Evolutionary conservation across 2,888 invertebrate genomes (phyloP).

Genomic region (Gnatocerus cornutus): DNA sequence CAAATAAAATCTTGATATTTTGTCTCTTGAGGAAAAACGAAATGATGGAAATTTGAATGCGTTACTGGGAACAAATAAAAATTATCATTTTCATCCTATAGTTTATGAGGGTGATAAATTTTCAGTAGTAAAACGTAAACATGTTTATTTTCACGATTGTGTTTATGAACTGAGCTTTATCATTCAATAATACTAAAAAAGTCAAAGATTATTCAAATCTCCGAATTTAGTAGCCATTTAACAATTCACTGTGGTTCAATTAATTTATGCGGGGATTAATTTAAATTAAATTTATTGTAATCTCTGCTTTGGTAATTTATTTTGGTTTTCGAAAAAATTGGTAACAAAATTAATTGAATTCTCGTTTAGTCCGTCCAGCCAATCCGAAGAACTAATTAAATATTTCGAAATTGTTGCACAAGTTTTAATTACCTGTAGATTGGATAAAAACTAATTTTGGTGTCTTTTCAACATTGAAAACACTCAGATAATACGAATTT

Average conservation of each 20-base stretch:
- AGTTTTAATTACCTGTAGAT: no score
- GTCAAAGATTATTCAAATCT: neutral
- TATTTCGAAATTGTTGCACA: no score
- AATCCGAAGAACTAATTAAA: no score
- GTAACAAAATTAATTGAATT: no score
- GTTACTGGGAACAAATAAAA: neutral
- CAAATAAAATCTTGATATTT: neutral
- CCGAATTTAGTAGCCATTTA: neutral
- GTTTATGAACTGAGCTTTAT: neutral
- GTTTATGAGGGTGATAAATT: neutral
- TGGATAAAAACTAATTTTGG: no score
- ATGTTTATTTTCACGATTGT: slow-evolving; percentile 1
- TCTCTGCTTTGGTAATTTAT: no score
- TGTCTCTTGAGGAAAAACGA: neutral
- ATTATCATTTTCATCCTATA: neutral
- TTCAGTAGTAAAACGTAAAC: neutral
- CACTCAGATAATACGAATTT: no score
- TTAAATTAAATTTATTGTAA: neutral
- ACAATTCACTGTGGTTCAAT: no score
- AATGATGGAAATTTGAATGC: neutral
- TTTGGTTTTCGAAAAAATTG: no score
- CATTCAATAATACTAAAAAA: slow-evolving; percentile 4
- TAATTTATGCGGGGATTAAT: neutral
- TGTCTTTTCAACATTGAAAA: no score
- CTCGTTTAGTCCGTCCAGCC: no score